Evolutionary conservation across 2,888 invertebrate genomes (phyloP).

Genomic region (Drosophila rubida): DNA sequence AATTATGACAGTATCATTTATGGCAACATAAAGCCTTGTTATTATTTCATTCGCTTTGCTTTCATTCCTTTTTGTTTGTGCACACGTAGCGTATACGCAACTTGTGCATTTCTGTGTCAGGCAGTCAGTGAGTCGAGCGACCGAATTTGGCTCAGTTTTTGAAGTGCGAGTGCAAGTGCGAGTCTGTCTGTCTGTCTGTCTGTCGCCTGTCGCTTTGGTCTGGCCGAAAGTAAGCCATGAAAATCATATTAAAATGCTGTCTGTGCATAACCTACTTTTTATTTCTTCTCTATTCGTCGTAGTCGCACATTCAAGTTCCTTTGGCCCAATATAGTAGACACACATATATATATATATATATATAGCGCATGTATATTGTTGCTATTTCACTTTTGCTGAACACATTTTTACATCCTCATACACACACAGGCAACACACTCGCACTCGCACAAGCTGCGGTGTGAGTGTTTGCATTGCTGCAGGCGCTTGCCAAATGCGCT

Average conservation of each 20-base stretch:
- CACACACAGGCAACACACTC: too few relatives aligned
- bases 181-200: slow-evolving; percentile 9
- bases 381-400: slow-evolving; percentile 78
- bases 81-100: slow-evolving; percentile 38
- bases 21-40: neutral
- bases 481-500: slow-evolving; percentile 80
- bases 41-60: slow-evolving; percentile 13
- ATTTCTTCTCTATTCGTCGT: slow-evolving; percentile 43
- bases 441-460: slow-evolving; percentile 17
- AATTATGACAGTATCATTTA: slow-evolving; percentile 8
- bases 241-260: slow-evolving; percentile 81
- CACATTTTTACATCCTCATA: slow-evolving; percentile 45
- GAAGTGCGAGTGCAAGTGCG: slow-evolving; percentile 43
- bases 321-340: too few relatives aligned
- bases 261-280: slow-evolving; percentile 74
- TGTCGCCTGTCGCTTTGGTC: slow-evolving; percentile 28
- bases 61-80: slow-evolving; percentile 16
- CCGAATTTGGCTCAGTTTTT: slow-evolving; percentile 41
- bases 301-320: slow-evolving; percentile 33
- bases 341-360: slow-evolving; percentile 16
- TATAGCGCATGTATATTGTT: slow-evolving; percentile 49
- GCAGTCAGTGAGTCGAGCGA: slow-evolving; percentile 52
- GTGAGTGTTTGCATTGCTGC: slow-evolving; percentile 64
- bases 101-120: slow-evolving; percentile 49
- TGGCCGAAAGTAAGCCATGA: slow-evolving; percentile 64